Evolutionary conservation across 2,113 vertebrate species (phyloP), one percentile per base, ranked within the genome.

Genomic region (Aix galericulata): DNA sequence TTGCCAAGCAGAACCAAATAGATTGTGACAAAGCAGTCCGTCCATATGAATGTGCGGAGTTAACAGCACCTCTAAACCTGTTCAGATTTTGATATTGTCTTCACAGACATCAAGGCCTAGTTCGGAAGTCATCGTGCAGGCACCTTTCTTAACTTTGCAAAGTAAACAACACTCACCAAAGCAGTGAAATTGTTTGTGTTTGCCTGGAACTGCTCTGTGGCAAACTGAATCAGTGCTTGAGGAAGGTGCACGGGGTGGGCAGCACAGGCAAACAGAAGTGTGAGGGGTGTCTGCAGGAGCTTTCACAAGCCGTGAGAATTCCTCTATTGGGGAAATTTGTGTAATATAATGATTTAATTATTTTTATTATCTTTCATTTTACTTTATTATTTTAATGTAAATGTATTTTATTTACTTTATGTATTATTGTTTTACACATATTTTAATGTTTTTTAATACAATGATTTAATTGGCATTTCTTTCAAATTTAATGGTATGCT

Each of bases 1-100:
- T 95, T 79, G 93, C 74, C 36, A 48, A 86, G 89, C 64, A 94
- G 82, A 96, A 90, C 72, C 91, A 90, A 97, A 90, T 48, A 88
- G 64, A 53, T 64, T 77, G 89, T 88, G 73, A 68, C 83, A 88
- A 94, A 94, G 74, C 80, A 87, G 93, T 96, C 93, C 64, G 86
- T 95, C 86, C 82, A 53, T 78, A 36, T 88, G 60, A 86, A 78
- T 62, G 55, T 88, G 26, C 80, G 81, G 59, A 68, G 79, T 72
- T 95, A 83, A 91, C 66, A 62, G 48, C 73, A 83, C 27, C 1
- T 1, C 67, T 76, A 87, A 79, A 69, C 55, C 20, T 85, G 89
- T 89, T 80, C 64, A 78, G 34, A 60, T 83, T 93, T 86, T 91
- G 21, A 63, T 80, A 3, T 7, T 77, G 68, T 78, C 3, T 0